These are phyloP conservation scores for Mionectes macconnelli DNA, from an alignment of 2,113 vertebrate genomes.

Conservation along the genomic window DNA sequence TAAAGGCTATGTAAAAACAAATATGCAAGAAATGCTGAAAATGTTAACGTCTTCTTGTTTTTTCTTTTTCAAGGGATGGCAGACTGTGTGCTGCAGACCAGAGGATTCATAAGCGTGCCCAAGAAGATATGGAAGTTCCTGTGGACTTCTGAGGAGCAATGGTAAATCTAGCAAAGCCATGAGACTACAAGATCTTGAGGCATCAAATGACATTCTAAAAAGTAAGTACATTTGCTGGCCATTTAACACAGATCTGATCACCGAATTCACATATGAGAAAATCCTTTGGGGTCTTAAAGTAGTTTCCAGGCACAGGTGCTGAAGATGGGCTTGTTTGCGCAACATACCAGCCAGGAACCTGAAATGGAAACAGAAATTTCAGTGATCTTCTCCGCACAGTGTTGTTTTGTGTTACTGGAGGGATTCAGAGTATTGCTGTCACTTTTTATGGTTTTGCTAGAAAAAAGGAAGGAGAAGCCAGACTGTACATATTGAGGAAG, in stretches of 20 bases:
- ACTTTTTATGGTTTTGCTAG: neutral
- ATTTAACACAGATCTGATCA: neutral
- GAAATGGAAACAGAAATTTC: neutral
- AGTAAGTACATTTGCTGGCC: neutral
- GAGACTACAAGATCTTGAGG: neutral
- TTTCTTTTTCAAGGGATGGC: neutral
- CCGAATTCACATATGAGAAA: neutral
- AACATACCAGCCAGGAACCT: neutral
- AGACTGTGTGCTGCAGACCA: neutral
- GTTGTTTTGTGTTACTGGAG: neutral
- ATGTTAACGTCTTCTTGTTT: neutral
- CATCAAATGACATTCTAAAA: neutral
- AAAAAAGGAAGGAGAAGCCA: neutral
- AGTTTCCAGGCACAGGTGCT: neutral
- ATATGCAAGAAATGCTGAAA: neutral
- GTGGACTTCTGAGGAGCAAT: neutral
- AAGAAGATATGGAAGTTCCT: neutral
- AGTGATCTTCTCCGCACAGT: neutral
- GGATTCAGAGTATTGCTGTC: neutral
- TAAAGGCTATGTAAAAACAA: neutral
- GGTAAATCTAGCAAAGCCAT: neutral
- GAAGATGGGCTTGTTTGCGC: neutral
- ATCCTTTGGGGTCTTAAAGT: neutral
- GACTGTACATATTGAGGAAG: neutral
- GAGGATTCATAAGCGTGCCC: neutral